Conservation (phyloP, 2,888 invertebrate genomes). For the Polyommatus icarus region DNA sequence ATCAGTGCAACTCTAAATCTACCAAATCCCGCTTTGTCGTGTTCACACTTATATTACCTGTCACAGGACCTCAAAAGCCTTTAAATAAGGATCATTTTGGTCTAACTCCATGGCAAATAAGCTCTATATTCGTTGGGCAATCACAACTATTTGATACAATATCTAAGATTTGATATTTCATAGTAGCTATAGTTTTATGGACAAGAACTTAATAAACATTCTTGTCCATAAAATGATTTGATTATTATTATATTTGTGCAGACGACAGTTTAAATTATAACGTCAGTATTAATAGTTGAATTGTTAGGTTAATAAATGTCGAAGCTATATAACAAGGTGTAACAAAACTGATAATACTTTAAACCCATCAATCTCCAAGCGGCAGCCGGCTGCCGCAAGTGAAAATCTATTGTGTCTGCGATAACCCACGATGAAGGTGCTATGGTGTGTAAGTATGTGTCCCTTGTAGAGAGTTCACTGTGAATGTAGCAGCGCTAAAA, state of each 20-base stretch:
- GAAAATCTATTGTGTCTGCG: no score
- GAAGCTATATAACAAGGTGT: no score
- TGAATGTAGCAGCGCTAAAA: no score
- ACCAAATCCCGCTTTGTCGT: neutral
- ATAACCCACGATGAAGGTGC: no score
- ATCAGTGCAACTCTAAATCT: conserved; percentile 5
- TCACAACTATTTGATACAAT: conserved; percentile 7
- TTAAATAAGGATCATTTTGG: neutral
- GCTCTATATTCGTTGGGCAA: neutral
- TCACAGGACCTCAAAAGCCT: neutral
- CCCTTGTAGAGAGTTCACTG: no score
- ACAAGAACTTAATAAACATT: neutral
- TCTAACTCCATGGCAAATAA: neutral
- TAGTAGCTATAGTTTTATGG: neutral
- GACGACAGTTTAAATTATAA: neutral
- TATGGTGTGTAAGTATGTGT: no score
- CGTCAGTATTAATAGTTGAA: neutral
- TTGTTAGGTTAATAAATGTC: neutral
- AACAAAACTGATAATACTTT: no score
- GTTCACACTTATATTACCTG: neutral
- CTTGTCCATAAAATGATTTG: neutral
- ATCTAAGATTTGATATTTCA: conserved; percentile 7
- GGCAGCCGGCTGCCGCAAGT: no score
- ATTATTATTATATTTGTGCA: neutral
- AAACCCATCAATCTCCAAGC: no score